Base-by-base conservation (phyloP, 1,140 invertebrate species). In the Euwallacea fornicatus region DNA sequence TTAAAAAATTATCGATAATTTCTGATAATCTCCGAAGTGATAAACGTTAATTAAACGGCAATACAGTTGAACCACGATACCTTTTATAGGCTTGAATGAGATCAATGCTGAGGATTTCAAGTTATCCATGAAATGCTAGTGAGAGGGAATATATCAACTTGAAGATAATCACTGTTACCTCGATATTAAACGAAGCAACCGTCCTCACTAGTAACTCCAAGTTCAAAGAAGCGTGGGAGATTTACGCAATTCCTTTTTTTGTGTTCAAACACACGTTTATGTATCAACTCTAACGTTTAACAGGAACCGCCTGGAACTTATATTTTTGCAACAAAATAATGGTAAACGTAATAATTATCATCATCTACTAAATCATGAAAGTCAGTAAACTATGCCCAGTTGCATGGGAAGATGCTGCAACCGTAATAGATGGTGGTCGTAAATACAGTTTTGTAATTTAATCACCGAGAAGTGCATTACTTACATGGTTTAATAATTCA, bases 81-180 rank as follows among this genome's bases (percentile, higher is more conserved):
- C 62, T 54, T 66, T 42, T 66, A 54, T 54, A 54, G 42, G 54
- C 41, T 66, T 66, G 8, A 66, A 55, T 11, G 13, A 11, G 13
- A 66, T 66, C 54, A 50, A 66, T 66, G 63, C 63, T 66, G 63
- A 66, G 46, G 63, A 66, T 66, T 54, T 66, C 63, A 54, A 55
- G 47, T 66, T 66, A 44, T 53, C 47, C 4, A 66, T 42, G 33
- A 16, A 54, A 54, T 66, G 61, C 46, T 42, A 63, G 61, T 63
- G 61, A 63, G 61, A 63, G 61, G 61, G 47, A 42, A 63, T 50
- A 6, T 11, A 50, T 50, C 9, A 50, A 50, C 46, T 10, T 50
- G 46, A 50, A 11, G 46, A 10, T 10, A 50, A 11, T 13, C 13
- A 50, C 13, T 13, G 46, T 50, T 50, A 50, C 46, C 46, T 50